Base-by-base conservation (phyloP, 2,888 invertebrate genomes). In the Girardia tigrina region DNA sequence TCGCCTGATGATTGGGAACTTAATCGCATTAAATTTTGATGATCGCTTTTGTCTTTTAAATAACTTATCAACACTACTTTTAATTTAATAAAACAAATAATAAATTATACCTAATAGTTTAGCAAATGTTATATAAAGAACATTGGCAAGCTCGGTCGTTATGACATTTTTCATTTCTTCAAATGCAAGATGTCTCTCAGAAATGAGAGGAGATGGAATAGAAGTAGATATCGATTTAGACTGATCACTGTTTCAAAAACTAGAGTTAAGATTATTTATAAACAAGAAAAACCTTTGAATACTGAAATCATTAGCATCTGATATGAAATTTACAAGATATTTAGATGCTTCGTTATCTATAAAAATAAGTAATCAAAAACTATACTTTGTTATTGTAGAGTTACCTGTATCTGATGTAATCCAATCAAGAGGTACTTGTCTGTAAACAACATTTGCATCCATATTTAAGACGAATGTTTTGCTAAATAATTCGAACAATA, bases 91-190 rank as follows among this genome's bases (percentile, higher is more conserved):
- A n/a, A n/a, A n/a, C n/a, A n/a, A n/a, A n/a, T n/a, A n/a, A n/a
- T n/a, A 56, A 56, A 56, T 56, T 16, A 12, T 12, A 56, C 56
- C 56, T 56, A 56, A 56, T 56, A 56, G n/a, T 16, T 56, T 56
- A n/a, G 56, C 56, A n/a, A 56, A 56, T n/a, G 56, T 56, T 4
- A 56, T 56, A 56, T 56, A 56, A 20, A 56, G n/a, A 56, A 56
- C 56, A 56, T 4, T 20, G 23, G 56, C 56, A 6, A 56, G n/a
- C 56, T 56, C 56, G 23, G 56, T 56, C 4, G 56, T 56, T 8
- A 56, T 56, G n/a, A 56, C 23, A 6, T 8, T 23, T 56, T 56
- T 56, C 4, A 56, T 16, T n/a, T 56, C 56, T 20, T 56, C 56
- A 16, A 56, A 56, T 20, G 8, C n/a, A 20, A 23, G 23, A 20